Base-by-base conservation (phyloP, 2,888 invertebrate genomes). In the Agrilus cyanescens region DNA sequence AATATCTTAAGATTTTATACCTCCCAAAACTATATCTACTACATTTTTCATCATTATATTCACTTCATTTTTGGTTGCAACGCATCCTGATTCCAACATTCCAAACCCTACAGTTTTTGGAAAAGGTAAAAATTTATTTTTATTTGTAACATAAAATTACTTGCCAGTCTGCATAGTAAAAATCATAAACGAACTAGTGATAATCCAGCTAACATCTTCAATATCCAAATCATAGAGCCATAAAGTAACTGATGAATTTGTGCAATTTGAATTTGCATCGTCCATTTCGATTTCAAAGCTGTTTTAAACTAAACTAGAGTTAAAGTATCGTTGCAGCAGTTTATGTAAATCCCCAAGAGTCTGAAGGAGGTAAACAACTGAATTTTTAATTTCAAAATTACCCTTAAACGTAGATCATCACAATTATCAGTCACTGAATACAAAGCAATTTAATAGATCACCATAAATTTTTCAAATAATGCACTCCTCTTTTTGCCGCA, bases 41-140 rank as follows among this genome's bases (percentile, higher is more conserved):
- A 91, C 80, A 58, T 94, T 94, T 65, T 95, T 95, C 85, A 95
- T 90, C 94, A 95, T 94, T 45, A 96, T 93, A 62, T 94, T 94
- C 0, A 91, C 90, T 70, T 94, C 93, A 61, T 94, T 94, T 67
- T 93, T 90, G 40, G 88, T 75, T 0, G 89, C 89, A 0, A 94
- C 93, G 55, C 86, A 88, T 2, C 94, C 94, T 0, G 91, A 89
- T 62, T 94, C 94, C 52, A 94, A 66, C 80, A 95, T 85, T 1
- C 93, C 93, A 58, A 94, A 95, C 15, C 94, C 91, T 89, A 33
- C 29, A 18, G 6, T 4, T 38, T 13, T 20, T 12, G 4, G 12
- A 12, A 37, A 32, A 12, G 32, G 18, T 18, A 12, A 43, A 15
- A 41, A n/a, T 14, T 15, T 10, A 16, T 36, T 16, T 14, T 37